Base-by-base conservation (phyloP, 2,888 invertebrate genomes). In the Phengaris arion region DNA sequence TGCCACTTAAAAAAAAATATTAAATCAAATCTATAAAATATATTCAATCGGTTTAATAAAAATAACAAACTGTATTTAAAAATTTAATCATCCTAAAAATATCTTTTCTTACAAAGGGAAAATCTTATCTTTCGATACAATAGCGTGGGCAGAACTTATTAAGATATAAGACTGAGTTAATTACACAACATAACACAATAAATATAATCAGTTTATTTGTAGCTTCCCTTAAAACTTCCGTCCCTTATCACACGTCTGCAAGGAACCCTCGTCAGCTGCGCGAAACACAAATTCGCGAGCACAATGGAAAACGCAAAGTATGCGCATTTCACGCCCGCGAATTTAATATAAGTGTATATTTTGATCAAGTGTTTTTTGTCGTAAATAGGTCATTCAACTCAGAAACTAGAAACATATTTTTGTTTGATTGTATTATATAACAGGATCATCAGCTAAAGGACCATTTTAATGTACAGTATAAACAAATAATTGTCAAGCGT, bases 241-340 rank as follows among this genome's bases (percentile, higher is more conserved):
- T 10, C 69, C 69, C 69, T 69, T 69, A 69, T 69, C 69, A 69
- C 69, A 9, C 68, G 68, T 48, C 48, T 46, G 10, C 69, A n/a
- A 46, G 15, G 35, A 3, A 69, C 69, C 69, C 69, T 69, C 10
- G 69, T 69, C 69, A 69, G 69, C 13, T n/a, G 55, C 54, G 22
- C 54, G 22, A n/a, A 64, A 64, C 12, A 48, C 22, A 69, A 35
- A 35, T 48, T 48, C 69, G 7, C 69, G n/a, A 12, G 48, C 48
- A 48, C 69, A 69, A 69, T 69, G 9, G 13, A 15, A 69, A 69
- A 64, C 64, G 64, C 64, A 45, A 12, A 35, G 35, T 64, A 45
- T 45, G 64, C 64, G 64, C 64, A 64, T 64, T 45, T 45, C 64
- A 64, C 9, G 10, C 35, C 35, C 64, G 64, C 64, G 35, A 64